Base-by-base conservation (phyloP, 2,888 invertebrate genomes). In the Smittia aterrima region DNA sequence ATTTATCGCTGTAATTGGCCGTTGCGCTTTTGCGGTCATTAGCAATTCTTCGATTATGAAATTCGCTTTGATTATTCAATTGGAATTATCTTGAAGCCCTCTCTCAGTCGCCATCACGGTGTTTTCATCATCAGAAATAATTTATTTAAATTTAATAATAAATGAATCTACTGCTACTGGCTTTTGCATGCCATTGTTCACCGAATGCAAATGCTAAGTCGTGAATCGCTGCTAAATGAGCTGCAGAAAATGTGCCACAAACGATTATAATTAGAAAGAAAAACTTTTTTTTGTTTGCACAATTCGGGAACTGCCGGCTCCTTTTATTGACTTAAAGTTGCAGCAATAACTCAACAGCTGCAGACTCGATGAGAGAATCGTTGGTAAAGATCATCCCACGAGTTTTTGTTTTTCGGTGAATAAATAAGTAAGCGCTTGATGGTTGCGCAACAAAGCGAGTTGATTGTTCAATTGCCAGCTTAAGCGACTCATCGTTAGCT, bases 131-230 rank as follows among this genome's bases (percentile, higher is more conserved):
- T 47, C 38, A 7, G 47, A 13, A 13, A 47, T 47, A 47, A 47
- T n/a, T 40, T 68, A 41, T 68, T 68, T 41, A 66, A 66, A 68
- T 32, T 54, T 54, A 71, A 54, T 25, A 70, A 53, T 53, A 53
- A 54, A 54, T 54, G 32, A 54, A 71, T 54, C 27, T 32, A 7
- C 58, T 6, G 58, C 58, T 58, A 71, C 47, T 54, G 2, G 18
- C 13, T 71, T 71, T 13, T 54, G 70, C 27, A 9, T 20, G 68
- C 24, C 66, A 66, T 71, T 71, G 53, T 54, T 41, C 16, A 22
- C 18, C 11, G 47, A 47, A 7, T 58, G 22, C 13, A 18, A 58
- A 22, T 22, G 22, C 27, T 53, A 71, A 54, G 25, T 71, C 70
- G 70, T 71, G 70, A 71, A 71, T 71, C 54, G 41, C 22, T 53